phyloP scores from a whole-genome alignment of 2,113 vertebrate genomes.

The Amphilophus citrinellus region DNA sequence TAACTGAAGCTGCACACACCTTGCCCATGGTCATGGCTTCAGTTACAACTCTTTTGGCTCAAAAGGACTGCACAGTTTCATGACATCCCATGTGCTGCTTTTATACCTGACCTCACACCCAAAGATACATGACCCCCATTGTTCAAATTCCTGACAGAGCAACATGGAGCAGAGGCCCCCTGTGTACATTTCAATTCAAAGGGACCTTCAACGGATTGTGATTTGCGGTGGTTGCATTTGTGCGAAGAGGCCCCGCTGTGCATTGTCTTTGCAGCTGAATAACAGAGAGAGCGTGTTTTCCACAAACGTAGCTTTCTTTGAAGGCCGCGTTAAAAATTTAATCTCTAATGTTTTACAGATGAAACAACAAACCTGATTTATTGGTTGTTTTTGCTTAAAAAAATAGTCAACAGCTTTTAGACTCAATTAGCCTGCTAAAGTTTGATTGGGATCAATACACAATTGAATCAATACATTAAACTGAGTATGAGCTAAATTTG shows the following conservation, averaged over 20 bases:
- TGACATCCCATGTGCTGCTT: constrained; percentile 44
- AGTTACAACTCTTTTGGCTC: constrained; percentile 38
- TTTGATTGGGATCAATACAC: neutral
- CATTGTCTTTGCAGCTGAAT: constrained; percentile 57
- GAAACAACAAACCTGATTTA: neutral
- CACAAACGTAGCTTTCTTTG: constrained; percentile 31
- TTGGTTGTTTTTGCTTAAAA: neutral
- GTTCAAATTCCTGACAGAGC: constrained; percentile 80
- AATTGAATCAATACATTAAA: neutral
- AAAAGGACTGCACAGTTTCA: constrained; percentile 58
- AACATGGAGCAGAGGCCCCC: constrained; percentile 68
- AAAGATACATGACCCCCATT: constrained; percentile 69
- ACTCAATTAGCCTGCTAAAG: neutral
- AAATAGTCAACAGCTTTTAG: neutral
- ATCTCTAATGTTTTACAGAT: neutral
- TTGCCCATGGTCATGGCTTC: constrained; percentile 79
- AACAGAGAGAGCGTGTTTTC: constrained; percentile 43
- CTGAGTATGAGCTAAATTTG: neutral
- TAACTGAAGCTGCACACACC: constrained; percentile 45
- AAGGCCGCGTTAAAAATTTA: neutral
- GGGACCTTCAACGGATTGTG: constrained; percentile 57
- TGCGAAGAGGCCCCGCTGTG: constrained; percentile 61
- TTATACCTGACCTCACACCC: constrained; percentile 71
- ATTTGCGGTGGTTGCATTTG: constrained; percentile 75
- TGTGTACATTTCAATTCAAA: constrained; percentile 54